Percentiles rank a stretch among this genome's conserved stretches.
Conservation (phyloP, 2,888 invertebrate species). For the Andrena bicolor region DNA sequence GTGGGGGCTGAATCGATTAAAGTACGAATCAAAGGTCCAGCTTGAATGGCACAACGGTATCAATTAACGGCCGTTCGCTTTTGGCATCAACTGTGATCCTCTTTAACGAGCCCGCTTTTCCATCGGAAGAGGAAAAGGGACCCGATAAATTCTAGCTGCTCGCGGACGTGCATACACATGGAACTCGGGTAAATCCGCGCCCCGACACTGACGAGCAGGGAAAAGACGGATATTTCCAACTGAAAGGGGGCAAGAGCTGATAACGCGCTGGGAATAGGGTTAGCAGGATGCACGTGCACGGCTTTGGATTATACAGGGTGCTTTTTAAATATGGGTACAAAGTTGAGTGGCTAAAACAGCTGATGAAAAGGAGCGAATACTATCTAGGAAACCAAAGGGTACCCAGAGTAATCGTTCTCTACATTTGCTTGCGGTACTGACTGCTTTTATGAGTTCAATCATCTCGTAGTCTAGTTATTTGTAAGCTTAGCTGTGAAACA, state of each 20-base stretch:
- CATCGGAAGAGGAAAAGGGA: conserved; percentile 1
- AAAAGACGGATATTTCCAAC: conserved; percentile 57
- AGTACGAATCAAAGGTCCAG: conserved; percentile 14
- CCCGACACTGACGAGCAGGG: conserved; percentile 42
- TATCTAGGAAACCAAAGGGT: no score
- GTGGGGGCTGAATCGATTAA: conserved; percentile 8
- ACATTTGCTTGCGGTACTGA: no score
- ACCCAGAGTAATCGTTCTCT: no score
- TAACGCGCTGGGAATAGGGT: conserved; percentile 53
- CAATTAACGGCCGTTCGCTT: conserved; percentile 60
- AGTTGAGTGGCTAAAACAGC: no score
- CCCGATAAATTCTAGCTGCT: conserved; percentile 60
- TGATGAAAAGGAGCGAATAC: no score
- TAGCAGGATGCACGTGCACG: conserved; percentile 42
- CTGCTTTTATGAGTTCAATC: no score
- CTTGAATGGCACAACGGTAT: conserved; percentile 14
- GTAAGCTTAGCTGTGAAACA: neutral
- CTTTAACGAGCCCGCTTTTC: conserved; percentile 40
- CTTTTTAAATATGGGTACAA: no score
- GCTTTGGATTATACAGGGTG: conserved; percentile 28
- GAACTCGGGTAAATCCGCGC: conserved; percentile 55
- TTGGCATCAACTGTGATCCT: conserved; percentile 27
- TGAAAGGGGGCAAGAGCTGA: conserved; percentile 50
- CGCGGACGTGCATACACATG: conserved; percentile 13
- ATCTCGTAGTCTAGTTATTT: no score